Conservation (phyloP, 2,113 vertebrate species). For the Pao palembangensis region DNA sequence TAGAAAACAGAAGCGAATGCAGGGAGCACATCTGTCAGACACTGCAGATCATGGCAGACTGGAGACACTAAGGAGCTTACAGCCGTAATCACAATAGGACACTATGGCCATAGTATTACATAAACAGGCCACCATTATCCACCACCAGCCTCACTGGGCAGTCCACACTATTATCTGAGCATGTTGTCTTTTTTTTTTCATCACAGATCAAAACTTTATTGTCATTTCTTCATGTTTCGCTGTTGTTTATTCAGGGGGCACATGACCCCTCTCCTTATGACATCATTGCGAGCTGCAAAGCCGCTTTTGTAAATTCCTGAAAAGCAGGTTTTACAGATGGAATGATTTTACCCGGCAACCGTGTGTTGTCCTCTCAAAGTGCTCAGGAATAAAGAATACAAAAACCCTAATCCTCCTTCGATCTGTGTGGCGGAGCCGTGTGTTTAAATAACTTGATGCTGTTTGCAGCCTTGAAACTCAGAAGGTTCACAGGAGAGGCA, state of each 20-base stretch:
- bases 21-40: conserved; percentile 68
- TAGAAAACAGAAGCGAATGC: conserved; percentile 43
- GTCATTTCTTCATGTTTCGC: not conserved
- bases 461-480: conserved; percentile 36
- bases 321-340: conserved; percentile 40
- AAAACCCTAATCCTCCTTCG: conserved; percentile 31
- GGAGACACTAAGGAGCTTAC: conserved; percentile 72
- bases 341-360: not conserved
- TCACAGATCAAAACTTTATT: not conserved
- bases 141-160: conserved; percentile 37
- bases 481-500: conserved; percentile 13
- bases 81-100: conserved; percentile 69
- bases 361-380: conserved; percentile 18
- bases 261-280: too few species aligned
- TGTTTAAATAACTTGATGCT: conserved; percentile 33
- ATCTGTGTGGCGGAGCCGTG: conserved; percentile 9
- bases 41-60: conserved; percentile 57
- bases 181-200: too few species aligned
- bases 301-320: conserved; percentile 57
- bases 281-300: conserved; percentile 12
- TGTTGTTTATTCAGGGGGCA: too few species aligned
- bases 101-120: conserved; percentile 62
- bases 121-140: conserved; percentile 58
- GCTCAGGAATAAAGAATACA: conserved; percentile 3
- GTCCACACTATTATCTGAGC: conserved; percentile 16